A percentile compares a stretch with the other conserved stretches of the same genome.
Conservation (phyloP, 2,888 invertebrate species). For the Tetanocera ferruginea region DNA sequence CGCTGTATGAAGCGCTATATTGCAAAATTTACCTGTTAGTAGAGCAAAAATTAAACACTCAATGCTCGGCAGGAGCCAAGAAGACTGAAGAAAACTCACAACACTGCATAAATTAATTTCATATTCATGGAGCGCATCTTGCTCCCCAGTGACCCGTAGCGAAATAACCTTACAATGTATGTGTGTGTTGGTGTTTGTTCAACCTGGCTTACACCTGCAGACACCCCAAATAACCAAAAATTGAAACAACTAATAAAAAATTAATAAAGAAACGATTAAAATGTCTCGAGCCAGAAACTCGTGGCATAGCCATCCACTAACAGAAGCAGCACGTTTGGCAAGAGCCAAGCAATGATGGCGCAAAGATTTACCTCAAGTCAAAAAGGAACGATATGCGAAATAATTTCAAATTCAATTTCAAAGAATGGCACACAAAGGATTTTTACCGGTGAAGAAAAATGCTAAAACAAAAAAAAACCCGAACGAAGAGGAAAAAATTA, state of each 20-base stretch:
- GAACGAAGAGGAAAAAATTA: neutral
- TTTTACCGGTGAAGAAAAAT: neutral
- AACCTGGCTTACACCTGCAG: neutral
- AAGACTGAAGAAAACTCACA: neutral
- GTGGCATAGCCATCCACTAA: neutral
- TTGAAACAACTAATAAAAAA: slow-evolving; percentile 51
- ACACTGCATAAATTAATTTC: slow-evolving; percentile 14
- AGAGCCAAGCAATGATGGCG: neutral
- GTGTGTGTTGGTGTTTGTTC: too few relatives aligned
- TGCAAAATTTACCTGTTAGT: too few relatives aligned
- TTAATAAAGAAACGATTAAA: slow-evolving; percentile 57
- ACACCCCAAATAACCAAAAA: slow-evolving; percentile 4
- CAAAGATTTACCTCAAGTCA: neutral
- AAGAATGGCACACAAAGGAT: slow-evolving; percentile 58
- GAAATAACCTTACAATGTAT: neutral
- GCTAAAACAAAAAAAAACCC: neutral
- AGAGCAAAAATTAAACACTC: too few relatives aligned
- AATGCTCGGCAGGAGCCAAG: neutral
- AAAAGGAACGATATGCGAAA: slow-evolving; percentile 48
- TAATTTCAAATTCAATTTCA: slow-evolving; percentile 60
- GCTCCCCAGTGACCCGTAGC: neutral
- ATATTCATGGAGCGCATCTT: slow-evolving; percentile 9
- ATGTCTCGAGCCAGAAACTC: slow-evolving; percentile 31
- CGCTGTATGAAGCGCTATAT: neutral
- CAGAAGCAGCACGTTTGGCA: neutral